phyloP scores from a whole-genome alignment of 1,140 invertebrate species.

The Drosophila arizonae region DNA sequence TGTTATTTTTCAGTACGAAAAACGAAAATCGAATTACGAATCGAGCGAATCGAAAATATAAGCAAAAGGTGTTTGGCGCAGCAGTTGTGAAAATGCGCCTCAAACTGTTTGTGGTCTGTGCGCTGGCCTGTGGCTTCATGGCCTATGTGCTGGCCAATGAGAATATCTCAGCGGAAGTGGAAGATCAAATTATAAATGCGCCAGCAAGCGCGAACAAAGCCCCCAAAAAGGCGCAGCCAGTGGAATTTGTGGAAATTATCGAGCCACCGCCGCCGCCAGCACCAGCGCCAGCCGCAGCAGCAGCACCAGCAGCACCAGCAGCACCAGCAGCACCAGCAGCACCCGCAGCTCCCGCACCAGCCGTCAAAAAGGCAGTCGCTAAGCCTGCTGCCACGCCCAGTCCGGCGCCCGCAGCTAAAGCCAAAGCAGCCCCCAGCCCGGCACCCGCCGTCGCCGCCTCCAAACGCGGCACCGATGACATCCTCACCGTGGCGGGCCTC shows the following conservation, averaged over 20 bases:
- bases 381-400: constrained; percentile 9
- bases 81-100: constrained; percentile 73
- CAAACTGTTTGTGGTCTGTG: constrained; percentile 77
- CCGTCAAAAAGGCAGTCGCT: constrained; percentile 35
- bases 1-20: constrained; percentile 56
- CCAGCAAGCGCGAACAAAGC: constrained; percentile 30
- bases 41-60: constrained; percentile 24
- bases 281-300: constrained; percentile 9
- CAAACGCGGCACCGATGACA: constrained; percentile 65
- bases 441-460: constrained; percentile 47
- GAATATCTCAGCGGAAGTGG: constrained; percentile 71
- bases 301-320: not conserved
- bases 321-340: not conserved
- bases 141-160: constrained; percentile 76
- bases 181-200: constrained; percentile 57
- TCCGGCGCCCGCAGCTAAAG: constrained; percentile 1
- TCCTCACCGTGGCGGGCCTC: constrained; percentile 61
- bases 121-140: constrained; percentile 74
- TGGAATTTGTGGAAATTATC: constrained; percentile 52
- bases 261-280: constrained; percentile 19
- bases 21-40: constrained; percentile 59
- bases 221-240: constrained; percentile 27
- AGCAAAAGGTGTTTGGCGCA: constrained; percentile 29
- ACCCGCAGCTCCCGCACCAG: not conserved
- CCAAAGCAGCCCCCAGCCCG: constrained; percentile 15